Percentiles rank a stretch among this genome's conserved stretches.
These are phyloP conservation scores for Chaetogeoica ovagalla DNA, from an alignment of 2,888 invertebrate genomes.

Conservation along the genomic window DNA sequence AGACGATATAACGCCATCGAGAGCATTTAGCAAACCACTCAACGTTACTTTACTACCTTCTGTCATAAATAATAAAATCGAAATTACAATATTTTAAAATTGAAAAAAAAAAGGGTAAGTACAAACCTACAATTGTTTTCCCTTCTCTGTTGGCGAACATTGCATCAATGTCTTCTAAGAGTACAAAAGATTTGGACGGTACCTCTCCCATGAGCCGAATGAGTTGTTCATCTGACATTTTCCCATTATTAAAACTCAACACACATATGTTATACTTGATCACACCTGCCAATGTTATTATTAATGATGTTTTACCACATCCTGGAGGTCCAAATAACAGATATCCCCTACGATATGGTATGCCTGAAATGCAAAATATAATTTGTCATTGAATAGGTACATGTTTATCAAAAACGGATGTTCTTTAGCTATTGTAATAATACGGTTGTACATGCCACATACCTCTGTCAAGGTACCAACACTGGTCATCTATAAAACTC, in stretches of 20 bases:
- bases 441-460: neutral
- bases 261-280: conserved; percentile 37
- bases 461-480: conserved; percentile 25
- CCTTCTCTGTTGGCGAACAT: conserved; percentile 22
- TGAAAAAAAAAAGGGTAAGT: neutral
- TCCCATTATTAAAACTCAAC: conserved; percentile 4
- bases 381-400: neutral
- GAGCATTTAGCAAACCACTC: conserved; percentile 37
- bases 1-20: conserved; percentile 32
- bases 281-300: conserved; percentile 20
- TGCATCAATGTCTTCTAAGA: conserved; percentile 42
- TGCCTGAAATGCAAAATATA: conserved; percentile 8
- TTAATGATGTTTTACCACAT: conserved; percentile 26
- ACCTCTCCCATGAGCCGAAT: conserved; percentile 21
- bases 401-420: no score
- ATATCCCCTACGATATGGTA: conserved; percentile 30
- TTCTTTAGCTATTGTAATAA: no score
- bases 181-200: conserved; percentile 13
- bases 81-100: neutral
- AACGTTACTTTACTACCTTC: conserved; percentile 25
- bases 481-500: neutral
- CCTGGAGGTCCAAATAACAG: conserved; percentile 2
- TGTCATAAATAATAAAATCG: conserved; percentile 1
- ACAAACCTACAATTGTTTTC: conserved; percentile 12
- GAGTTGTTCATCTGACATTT: conserved; percentile 28